phyloP scores from a whole-genome alignment of 2,113 vertebrate genomes.

The Phocoena sinus region DNA sequence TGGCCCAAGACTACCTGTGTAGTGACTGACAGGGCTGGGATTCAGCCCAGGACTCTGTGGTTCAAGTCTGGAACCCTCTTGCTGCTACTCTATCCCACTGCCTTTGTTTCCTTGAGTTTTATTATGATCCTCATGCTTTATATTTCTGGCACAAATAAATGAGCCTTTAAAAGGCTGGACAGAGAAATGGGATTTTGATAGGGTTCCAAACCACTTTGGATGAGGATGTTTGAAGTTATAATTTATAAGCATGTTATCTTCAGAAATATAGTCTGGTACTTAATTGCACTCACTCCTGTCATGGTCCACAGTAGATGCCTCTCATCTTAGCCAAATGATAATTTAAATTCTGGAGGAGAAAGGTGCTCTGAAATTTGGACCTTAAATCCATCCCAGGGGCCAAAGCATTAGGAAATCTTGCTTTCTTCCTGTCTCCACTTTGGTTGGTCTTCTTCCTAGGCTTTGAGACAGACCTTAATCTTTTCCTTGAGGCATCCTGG shows the following conservation, averaged over 20 bases:
- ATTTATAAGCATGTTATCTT: constrained; percentile 34
- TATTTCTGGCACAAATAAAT: constrained; percentile 32
- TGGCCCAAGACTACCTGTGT: not conserved
- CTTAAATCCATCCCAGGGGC: not conserved
- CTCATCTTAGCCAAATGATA: constrained; percentile 24
- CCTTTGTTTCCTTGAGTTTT: constrained; percentile 22
- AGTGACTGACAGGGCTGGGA: not conserved
- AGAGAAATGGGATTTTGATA: constrained; percentile 40
- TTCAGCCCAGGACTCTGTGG: not conserved
- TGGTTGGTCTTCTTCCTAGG: not conserved
- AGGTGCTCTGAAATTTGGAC: not conserved
- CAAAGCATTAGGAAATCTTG: not conserved
- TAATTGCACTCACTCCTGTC: not conserved
- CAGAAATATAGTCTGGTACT: constrained; percentile 32
- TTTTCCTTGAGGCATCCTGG: not conserved
- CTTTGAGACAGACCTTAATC: not conserved
- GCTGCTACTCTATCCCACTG: not conserved
- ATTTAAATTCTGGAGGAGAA: constrained; percentile 30
- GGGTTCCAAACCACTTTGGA: constrained; percentile 10
- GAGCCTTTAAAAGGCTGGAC: not conserved
- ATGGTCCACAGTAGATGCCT: not conserved
- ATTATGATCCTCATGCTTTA: not conserved
- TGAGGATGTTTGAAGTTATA: not conserved
- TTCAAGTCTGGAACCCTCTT: not conserved
- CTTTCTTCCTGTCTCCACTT: not conserved